These are phyloP conservation scores for Zaprionus africanus DNA, from an alignment of 1,140 invertebrate species.

Conservation along the genomic window DNA sequence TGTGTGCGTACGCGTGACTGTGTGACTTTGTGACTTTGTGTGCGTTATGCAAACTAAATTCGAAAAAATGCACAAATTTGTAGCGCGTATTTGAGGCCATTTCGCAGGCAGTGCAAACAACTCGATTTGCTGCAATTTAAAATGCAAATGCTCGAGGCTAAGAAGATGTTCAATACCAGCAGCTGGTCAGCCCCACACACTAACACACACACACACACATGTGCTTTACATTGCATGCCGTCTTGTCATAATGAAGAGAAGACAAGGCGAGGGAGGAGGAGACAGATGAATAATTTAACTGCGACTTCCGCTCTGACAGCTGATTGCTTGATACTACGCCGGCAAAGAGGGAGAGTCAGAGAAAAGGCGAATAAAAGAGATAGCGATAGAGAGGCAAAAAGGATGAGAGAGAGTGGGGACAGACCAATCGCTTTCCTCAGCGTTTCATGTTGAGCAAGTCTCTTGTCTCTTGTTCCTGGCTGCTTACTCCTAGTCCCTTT, in stretches of 20 bases:
- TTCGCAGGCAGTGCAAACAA: conserved; percentile 70
- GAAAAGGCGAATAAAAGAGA: background rate
- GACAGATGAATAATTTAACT: conserved; percentile 77
- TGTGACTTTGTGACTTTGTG: conserved; percentile 18
- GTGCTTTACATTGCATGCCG: conserved; percentile 27
- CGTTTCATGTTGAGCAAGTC: conserved; percentile 24
- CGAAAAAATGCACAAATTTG: conserved; percentile 57
- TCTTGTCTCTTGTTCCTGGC: conserved; percentile 20
- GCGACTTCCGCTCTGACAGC: conserved; percentile 67
- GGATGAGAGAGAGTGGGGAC: background rate
- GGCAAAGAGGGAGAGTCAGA: conserved; percentile 9
- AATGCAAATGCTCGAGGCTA: conserved; percentile 78
- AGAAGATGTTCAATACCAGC: conserved; percentile 42
- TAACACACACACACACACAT: conserved; percentile 15
- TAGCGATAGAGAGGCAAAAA: background rate
- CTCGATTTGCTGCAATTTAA: conserved; percentile 73
- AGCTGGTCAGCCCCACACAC: conserved; percentile 45
- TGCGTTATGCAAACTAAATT: conserved; percentile 46
- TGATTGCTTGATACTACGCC: conserved; percentile 56
- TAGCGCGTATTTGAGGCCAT: conserved; percentile 54
- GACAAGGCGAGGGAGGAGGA: conserved; percentile 11
- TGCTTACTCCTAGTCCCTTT: background rate
- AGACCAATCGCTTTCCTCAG: background rate
- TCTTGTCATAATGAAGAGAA: conserved; percentile 48
- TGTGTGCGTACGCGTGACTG: conserved; percentile 8